Conservation (phyloP, 2,888 invertebrate species). For the Ommatoiulus sabulosus region DNA sequence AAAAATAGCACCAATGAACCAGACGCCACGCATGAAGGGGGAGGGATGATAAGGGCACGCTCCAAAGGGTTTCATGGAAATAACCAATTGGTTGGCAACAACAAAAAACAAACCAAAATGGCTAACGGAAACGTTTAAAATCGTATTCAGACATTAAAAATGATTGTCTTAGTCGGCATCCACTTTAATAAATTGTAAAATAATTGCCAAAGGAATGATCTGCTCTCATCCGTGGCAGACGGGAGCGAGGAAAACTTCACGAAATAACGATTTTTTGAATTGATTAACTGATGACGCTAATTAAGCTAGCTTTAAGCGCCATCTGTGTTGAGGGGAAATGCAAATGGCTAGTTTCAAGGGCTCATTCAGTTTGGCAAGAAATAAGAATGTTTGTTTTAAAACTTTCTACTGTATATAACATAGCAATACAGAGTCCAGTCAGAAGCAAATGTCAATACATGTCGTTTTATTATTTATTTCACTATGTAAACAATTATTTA, state of each 20-base stretch:
- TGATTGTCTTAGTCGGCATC: constrained; percentile 36
- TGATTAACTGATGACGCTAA: constrained; percentile 3
- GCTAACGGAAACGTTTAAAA: constrained; percentile 40
- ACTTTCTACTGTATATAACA: no score
- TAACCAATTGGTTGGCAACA: background rate
- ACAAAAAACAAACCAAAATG: background rate
- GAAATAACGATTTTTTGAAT: background rate
- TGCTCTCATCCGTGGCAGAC: background rate
- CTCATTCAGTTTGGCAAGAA: background rate
- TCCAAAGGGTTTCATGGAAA: constrained; percentile 2
- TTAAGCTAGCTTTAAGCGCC: background rate
- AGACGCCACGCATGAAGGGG: background rate
- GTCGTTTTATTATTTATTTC: no score
- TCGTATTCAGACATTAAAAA: constrained; percentile 5
- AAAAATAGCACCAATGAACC: constrained; percentile 36
- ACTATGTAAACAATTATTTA: no score
- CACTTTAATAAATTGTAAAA: constrained; percentile 16
- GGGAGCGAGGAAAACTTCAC: background rate
- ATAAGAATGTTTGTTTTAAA: no score
- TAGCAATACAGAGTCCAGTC: no score
- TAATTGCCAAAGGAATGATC: constrained; percentile 21
- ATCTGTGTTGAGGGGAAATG: background rate
- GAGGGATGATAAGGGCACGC: background rate
- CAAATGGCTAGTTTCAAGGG: background rate
- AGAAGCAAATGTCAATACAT: no score